Evolutionary conservation across 2,113 vertebrate genomes (phyloP), one percentile per base, ranked within the genome.

Genomic region (Notarius lentiginosus): DNA sequence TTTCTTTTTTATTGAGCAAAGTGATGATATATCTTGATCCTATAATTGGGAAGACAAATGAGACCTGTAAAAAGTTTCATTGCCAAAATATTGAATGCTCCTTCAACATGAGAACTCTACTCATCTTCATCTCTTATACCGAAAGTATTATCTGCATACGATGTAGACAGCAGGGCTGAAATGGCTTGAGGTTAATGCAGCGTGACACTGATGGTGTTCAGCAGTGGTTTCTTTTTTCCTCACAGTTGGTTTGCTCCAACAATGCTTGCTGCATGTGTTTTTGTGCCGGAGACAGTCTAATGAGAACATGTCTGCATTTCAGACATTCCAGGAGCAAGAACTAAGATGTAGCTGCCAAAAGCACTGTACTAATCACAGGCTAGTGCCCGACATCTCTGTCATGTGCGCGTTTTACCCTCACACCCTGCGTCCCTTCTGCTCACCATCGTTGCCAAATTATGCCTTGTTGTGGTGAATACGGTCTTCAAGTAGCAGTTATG

Each of bases 361-460:
- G 95, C 89, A 7, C 94, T 95, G 87, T 93, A 93, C 93, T 95
- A 95, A 96, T 96, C 95, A 95, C 93, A 92, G 91, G 93, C 95
- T 94, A 92, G 90, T 79, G 87, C 79, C 90, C 90, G 92, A 90
- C 90, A 95, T 83, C 79, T 55, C 75, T 80, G 87, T 90, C 68
- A 14, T 70, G 30, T 88, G 27, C 30, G 68, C 87, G 56, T 87
- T 84, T 87, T 80, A 77, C 55, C 41, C 72, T 68, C 60, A 49
- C 30, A 58, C 34, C 47, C 22, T 27, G 75, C 60, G 41, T 61
- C 73, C 61, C 55, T 81, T 82, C 85, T 79, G 86, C 49, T 27
- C 77, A 72, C 53, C 58, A 61, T 70, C 34, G 76, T 77, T 53
- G 24, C 61, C 30, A 18, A 73, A 79, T 79, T 30, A 79, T 65